Evolutionary conservation across 2,888 invertebrate genomes (phyloP).

Genomic region (Hypsopygia costalis): DNA sequence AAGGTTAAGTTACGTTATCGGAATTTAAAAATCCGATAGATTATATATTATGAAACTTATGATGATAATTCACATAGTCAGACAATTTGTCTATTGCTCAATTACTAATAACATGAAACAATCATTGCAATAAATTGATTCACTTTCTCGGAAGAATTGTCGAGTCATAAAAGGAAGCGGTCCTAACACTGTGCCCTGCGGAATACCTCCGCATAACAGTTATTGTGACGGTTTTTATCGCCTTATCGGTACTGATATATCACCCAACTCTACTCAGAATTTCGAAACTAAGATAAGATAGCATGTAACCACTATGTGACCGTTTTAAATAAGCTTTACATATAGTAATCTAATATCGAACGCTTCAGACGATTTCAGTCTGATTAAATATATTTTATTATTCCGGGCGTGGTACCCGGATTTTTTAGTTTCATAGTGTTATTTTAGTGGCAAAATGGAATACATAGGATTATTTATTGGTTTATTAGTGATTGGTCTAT

Average conservation of each 20-base stretch:
- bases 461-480: slow-evolving; percentile 30
- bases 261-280: slow-evolving; percentile 65
- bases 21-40: no score
- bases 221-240: slow-evolving; percentile 28
- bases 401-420: slow-evolving; percentile 19
- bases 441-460: slow-evolving; percentile 39
- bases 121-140: background rate
- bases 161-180: slow-evolving; percentile 4
- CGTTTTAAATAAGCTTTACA: slow-evolving; percentile 40
- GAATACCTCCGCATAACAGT: slow-evolving; percentile 26
- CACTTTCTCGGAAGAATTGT: background rate
- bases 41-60: no score
- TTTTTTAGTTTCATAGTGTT: slow-evolving; percentile 18
- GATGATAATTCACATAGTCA: no score
- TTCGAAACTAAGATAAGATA: slow-evolving; percentile 69
- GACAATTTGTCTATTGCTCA: no score
- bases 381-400: slow-evolving; percentile 13
- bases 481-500: slow-evolving; percentile 34
- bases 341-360: slow-evolving; percentile 34
- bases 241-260: slow-evolving; percentile 41
- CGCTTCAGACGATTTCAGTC: slow-evolving; percentile 27
- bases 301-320: slow-evolving; percentile 29
- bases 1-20: no score
- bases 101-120: no score
- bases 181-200: slow-evolving; percentile 27